Conservation (phyloP, 2,113 vertebrate species). For the Paralichthys olivaceus region DNA sequence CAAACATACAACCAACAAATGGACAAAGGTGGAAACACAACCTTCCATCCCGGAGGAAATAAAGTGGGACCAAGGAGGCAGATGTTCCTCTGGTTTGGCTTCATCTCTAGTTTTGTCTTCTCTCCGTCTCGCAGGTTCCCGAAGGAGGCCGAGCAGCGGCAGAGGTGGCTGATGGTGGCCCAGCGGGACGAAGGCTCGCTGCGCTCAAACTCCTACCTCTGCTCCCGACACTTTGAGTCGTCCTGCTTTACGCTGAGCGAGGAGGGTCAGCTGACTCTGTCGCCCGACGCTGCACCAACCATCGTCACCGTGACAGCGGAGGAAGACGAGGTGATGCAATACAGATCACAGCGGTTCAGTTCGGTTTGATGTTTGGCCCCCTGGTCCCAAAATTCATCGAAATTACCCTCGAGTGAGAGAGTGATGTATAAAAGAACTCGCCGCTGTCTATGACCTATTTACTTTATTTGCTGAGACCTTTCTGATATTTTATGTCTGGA, state of each 20-base stretch:
- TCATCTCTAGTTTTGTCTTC: too few relatives aligned
- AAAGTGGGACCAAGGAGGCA: neutral
- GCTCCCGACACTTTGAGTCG: slow-evolving; percentile 64
- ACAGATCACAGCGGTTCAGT: neutral
- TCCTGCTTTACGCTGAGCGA: slow-evolving; percentile 46
- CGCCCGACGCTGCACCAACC: slow-evolving; percentile 52
- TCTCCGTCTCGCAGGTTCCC: slow-evolving; percentile 49
- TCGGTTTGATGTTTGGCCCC: too few relatives aligned
- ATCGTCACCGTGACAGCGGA: neutral
- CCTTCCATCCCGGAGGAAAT: neutral
- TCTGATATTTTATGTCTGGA: too few relatives aligned
- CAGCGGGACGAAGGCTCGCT: slow-evolving; percentile 67
- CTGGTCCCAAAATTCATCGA: too few relatives aligned
- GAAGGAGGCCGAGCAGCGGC: slow-evolving; percentile 17
- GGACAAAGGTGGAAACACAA: too few relatives aligned
- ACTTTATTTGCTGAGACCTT: too few relatives aligned
- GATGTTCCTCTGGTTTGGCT: too few relatives aligned
- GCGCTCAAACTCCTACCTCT: slow-evolving; percentile 41
- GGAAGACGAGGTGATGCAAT: slow-evolving; percentile 40
- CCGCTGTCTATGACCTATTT: too few relatives aligned
- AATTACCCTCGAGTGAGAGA: too few relatives aligned
- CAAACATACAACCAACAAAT: too few relatives aligned
- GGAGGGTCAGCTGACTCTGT: slow-evolving; percentile 35
- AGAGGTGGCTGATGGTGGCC: slow-evolving; percentile 49
- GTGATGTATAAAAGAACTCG: too few relatives aligned